phyloP scores from a whole-genome alignment of 2,888 invertebrate genomes.

The Phaedon cochleariae region DNA sequence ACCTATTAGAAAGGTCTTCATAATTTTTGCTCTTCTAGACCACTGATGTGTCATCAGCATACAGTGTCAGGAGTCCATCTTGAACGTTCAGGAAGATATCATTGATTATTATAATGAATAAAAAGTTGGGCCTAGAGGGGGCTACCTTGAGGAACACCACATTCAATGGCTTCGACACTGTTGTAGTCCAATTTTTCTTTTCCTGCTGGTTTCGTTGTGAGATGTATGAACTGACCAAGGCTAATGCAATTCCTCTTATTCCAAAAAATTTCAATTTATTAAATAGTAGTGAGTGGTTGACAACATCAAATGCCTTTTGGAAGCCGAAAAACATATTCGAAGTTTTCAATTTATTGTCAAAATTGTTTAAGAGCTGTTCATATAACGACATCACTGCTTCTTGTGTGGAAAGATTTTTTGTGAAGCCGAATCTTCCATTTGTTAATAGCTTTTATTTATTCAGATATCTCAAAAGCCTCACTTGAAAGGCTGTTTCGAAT shows the following conservation, averaged over 20 bases:
- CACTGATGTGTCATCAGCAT: too few relatives aligned
- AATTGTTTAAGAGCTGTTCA: conserved; percentile 1
- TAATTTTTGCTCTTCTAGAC: too few relatives aligned
- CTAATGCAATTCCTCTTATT: not conserved
- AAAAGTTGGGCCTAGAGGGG: too few relatives aligned
- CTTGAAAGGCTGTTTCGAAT: conserved; percentile 8
- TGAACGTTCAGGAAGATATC: too few relatives aligned
- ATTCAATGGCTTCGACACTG: too few relatives aligned
- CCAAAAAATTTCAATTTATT: not conserved
- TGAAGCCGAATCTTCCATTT: not conserved
- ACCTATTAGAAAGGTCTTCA: too few relatives aligned
- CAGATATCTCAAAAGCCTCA: conserved; percentile 6
- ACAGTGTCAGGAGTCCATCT: too few relatives aligned
- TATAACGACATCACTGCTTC: not conserved
- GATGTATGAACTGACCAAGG: not conserved
- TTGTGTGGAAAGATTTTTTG: conserved; percentile 1
- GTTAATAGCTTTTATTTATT: conserved; percentile 11
- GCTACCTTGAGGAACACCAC: too few relatives aligned
- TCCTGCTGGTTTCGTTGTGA: too few relatives aligned
- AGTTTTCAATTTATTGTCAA: not conserved
- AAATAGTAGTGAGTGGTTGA: conserved; percentile 5
- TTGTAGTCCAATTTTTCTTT: too few relatives aligned
- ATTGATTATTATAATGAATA: too few relatives aligned
- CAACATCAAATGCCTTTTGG: not conserved
- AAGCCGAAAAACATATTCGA: not conserved